A percentile compares a stretch with the other conserved stretches of the same genome.
These are phyloP conservation scores for Zaprionus davidi DNA, from an alignment of 1,140 invertebrate species.

Conservation along the genomic window DNA sequence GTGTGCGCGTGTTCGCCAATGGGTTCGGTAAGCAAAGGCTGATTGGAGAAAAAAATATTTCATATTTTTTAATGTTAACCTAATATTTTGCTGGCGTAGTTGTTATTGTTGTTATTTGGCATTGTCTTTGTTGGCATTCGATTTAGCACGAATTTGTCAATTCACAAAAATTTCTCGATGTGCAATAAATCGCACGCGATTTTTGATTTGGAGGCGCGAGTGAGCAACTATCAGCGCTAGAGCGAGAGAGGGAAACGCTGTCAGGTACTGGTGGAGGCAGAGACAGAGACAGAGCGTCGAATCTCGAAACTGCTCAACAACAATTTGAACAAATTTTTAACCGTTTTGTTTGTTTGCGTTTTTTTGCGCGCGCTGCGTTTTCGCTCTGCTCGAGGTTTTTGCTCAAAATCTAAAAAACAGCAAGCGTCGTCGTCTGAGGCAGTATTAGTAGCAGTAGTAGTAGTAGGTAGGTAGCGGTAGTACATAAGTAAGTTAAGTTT, in stretches of 20 bases:
- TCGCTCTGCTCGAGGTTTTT: constrained; percentile 55
- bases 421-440: constrained; percentile 12
- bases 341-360: constrained; percentile 50
- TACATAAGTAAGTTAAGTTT: constrained; percentile 53
- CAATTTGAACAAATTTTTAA: constrained; percentile 75
- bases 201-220: constrained; percentile 35
- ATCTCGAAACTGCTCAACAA: constrained; percentile 52
- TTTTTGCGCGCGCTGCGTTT: constrained; percentile 39
- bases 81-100: constrained; percentile 13
- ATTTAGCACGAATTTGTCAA: constrained; percentile 71
- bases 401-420: constrained; percentile 42
- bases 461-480: background rate
- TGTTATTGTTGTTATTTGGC: constrained; percentile 18
- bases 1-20: constrained; percentile 14
- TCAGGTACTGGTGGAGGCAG: background rate
- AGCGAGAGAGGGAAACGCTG: constrained; percentile 34
- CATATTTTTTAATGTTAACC: constrained; percentile 17
- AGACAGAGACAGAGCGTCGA: constrained; percentile 13
- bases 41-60: constrained; percentile 13
- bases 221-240: constrained; percentile 28
- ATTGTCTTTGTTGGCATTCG: constrained; percentile 53
- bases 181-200: constrained; percentile 66
- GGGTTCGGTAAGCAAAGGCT: constrained; percentile 5
- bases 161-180: constrained; percentile 36
- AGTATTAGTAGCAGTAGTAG: background rate